Conservation (phyloP, 2,797 vertebrate species). For the Gallinago solitaria region DNA sequence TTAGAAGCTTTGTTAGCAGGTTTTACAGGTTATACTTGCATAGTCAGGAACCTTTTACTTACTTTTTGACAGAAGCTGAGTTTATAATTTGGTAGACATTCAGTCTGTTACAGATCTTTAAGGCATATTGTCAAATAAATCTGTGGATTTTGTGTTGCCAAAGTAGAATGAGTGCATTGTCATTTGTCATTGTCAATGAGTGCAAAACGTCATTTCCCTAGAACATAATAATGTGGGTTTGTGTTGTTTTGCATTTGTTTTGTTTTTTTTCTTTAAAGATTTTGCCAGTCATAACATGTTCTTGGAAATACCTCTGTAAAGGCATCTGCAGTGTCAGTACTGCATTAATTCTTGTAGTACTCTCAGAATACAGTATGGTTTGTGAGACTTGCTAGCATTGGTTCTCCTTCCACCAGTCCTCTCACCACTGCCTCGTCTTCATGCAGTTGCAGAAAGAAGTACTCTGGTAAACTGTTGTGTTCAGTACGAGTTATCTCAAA, state of each 20-base stretch:
- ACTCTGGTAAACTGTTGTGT: neutral
- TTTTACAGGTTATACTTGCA: neutral
- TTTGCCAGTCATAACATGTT: neutral
- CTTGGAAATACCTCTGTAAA: neutral
- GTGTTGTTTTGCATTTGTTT: neutral
- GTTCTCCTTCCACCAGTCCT: neutral
- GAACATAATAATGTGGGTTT: neutral
- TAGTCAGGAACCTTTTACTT: neutral
- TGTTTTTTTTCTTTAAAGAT: neutral
- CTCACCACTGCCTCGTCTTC: neutral
- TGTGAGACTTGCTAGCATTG: neutral
- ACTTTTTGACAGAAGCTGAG: neutral
- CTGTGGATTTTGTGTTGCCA: neutral
- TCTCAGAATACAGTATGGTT: neutral
- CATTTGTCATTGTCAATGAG: no score
- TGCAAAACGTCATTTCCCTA: neutral
- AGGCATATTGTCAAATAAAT: neutral
- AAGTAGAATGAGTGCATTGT: neutral
- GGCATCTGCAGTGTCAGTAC: neutral
- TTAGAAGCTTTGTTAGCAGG: neutral
- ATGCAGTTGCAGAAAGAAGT: neutral
- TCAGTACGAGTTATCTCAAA: neutral
- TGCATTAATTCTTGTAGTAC: neutral
- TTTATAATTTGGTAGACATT: neutral
- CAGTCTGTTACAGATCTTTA: neutral